phyloP scores from a whole-genome alignment of 2,113 vertebrate species.

The Perca schrenkii region DNA sequence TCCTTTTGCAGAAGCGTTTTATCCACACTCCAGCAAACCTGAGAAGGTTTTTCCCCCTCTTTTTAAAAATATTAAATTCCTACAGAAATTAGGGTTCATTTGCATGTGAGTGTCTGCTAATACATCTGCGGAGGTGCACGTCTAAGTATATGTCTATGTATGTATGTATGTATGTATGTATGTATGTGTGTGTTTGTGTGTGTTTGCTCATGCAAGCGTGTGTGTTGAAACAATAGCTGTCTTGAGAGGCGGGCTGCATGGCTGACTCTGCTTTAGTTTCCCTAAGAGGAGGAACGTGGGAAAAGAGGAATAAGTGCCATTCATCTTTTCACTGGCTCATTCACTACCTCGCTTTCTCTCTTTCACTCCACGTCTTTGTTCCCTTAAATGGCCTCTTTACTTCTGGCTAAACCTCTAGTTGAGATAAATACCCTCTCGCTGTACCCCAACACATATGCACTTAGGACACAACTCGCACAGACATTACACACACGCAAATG shows the following conservation, averaged over 20 bases:
- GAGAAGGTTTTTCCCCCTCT: neutral
- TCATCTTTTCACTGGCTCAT: conserved; percentile 79
- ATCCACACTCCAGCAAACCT: conserved; percentile 18
- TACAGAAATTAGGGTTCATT: neutral
- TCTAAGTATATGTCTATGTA: neutral
- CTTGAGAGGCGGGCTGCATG: conserved; percentile 77
- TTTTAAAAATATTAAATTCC: conserved; percentile 22
- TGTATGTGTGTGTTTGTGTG: conserved; percentile 40
- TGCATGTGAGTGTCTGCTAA: conserved; percentile 25
- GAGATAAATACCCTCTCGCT: conserved; percentile 70
- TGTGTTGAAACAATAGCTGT: conserved; percentile 74
- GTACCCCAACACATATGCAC: conserved; percentile 68
- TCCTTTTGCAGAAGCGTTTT: conserved; percentile 22
- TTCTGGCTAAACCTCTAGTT: conserved; percentile 71
- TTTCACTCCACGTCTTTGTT: conserved; percentile 79
- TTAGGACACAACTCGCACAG: conserved; percentile 62
- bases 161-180: neutral
- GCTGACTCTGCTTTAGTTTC: conserved; percentile 80
- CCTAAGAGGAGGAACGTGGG: conserved; percentile 82
- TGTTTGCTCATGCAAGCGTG: conserved; percentile 65
- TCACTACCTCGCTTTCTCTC: conserved; percentile 49
- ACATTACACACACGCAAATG: conserved; percentile 43
- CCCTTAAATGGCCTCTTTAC: conserved; percentile 83
- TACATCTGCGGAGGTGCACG: conserved; percentile 16
- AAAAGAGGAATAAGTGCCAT: conserved; percentile 86